Evolutionary conservation across 2,888 invertebrate genomes (phyloP).

Genomic region (Melipona beecheii): DNA sequence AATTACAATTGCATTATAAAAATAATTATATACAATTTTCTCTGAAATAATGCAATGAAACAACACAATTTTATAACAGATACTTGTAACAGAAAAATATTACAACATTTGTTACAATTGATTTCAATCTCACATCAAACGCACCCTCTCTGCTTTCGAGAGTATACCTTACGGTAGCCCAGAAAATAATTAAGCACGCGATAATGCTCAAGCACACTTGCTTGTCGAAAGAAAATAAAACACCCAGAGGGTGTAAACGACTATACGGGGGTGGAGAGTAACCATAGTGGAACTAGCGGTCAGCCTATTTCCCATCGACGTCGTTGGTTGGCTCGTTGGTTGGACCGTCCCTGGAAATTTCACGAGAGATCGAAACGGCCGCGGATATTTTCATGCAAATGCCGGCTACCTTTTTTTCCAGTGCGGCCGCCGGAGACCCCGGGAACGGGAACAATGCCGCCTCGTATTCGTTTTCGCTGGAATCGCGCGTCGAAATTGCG

Average conservation of each 20-base stretch:
- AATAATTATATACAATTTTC: too few species aligned
- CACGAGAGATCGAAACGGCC: conserved; percentile 15
- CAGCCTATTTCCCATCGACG: not conserved
- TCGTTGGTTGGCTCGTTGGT: not conserved
- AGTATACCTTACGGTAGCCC: too few species aligned
- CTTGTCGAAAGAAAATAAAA: too few species aligned
- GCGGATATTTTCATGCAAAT: conserved; percentile 74
- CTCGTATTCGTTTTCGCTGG: conserved; percentile 63
- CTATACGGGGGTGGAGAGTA: not conserved
- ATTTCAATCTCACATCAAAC: too few species aligned
- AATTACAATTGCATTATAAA: too few species aligned
- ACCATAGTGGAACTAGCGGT: not conserved
- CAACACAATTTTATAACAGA: too few species aligned
- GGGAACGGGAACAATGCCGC: conserved; percentile 65
- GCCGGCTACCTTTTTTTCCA: conserved; percentile 53
- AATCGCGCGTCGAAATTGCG: conserved; percentile 70
- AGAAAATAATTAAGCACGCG: too few species aligned
- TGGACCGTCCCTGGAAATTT: conserved; percentile 25
- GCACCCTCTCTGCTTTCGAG: too few species aligned
- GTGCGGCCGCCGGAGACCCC: conserved; percentile 6
- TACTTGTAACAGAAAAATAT: too few species aligned
- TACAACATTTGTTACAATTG: too few species aligned
- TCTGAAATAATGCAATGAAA: too few species aligned
- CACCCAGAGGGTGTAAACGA: not conserved
- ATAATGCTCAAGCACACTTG: too few species aligned